Evolutionary conservation across 2,888 invertebrate species (phyloP), one percentile per base, ranked within the genome.

Genomic region (Odontothrips loti): DNA sequence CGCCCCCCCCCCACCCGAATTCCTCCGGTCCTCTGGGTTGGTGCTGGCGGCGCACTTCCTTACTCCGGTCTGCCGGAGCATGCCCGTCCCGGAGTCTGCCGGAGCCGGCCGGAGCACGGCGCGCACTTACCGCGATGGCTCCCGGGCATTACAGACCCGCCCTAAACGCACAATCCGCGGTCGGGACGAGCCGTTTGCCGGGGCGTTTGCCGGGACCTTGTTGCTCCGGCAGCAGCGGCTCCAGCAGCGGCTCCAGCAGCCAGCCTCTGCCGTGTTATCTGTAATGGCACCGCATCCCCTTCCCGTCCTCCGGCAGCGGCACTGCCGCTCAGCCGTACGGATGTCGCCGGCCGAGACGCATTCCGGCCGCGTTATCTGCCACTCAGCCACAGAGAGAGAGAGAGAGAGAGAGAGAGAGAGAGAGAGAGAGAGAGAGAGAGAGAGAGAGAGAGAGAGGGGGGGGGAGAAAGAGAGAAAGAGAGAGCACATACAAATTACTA

Each of bases 131-230:
- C 58, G 58, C 20, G 20, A 58, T 58, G 20, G 58, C 58, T 58
- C 15, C 58, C 17, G 58, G 58, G 58, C 58, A 58, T 58, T 75
- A 75, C 68, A 27, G 58, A 75, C 23, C 68, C 68, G 68, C 68
- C 68, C 68, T 75, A 75, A 75, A 75, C 68, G 68, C 68, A 75
- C 68, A 75, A 27, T 75, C 23, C 68, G 68, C 68, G 68, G 68
- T 75, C 68, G 34, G 2, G 34, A 43, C 34, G 68, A 75, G 68
- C 68, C 23, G 23, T 27, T 75, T 23, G 23, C 68, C 23, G 68
- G 68, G 27, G 34, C 34, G 34, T 43, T 43, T 43, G 34, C 34
- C 34, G 34, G 68, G 68, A 75, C 68, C 68, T 75, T 75, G 68
- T 75, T 75, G 68, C 68, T 75, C 68, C 27, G n/a, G 68, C 68